Percentiles rank a stretch among this genome's conserved stretches.
Evolutionary conservation across 2,797 vertebrate species (phyloP).

Genomic region (Prionace glauca): DNA sequence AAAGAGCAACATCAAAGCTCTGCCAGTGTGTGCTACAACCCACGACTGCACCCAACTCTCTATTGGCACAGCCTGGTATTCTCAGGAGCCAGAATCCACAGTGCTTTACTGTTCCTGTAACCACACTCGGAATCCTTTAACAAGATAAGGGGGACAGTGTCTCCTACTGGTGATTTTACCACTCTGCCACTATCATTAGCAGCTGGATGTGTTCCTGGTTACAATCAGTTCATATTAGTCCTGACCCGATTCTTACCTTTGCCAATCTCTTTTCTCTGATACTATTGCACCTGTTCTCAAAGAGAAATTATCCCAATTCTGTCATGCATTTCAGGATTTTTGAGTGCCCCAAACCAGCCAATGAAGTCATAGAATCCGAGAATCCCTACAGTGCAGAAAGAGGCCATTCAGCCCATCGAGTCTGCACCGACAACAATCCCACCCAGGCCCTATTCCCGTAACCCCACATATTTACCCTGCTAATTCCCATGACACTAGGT

Average conservation of each 20-base stretch:
- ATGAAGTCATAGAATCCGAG: background rate
- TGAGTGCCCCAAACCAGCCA: background rate
- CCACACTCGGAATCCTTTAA: background rate
- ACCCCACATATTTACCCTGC: too few relatives aligned
- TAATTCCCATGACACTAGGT: too few relatives aligned
- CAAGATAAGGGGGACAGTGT: background rate
- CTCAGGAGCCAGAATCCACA: background rate
- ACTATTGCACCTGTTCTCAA: background rate
- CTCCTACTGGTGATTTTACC: background rate
- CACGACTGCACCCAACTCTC: background rate
- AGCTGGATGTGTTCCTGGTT: background rate
- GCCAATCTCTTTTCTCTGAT: background rate
- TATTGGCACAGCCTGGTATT: background rate
- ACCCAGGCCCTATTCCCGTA: too few relatives aligned
- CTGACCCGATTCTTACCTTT: background rate
- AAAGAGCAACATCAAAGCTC: background rate
- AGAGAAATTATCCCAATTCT: background rate
- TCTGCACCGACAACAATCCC: too few relatives aligned
- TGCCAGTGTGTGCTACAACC: background rate
- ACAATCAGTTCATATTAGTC: background rate
- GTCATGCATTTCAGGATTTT: background rate
- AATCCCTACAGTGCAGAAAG: too few relatives aligned
- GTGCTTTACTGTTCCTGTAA: background rate
- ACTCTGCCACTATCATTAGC: background rate
- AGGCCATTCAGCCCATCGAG: too few relatives aligned